Percentiles rank a stretch among this genome's conserved stretches.
These are phyloP conservation scores for Gallinago paraguaiae DNA, from an alignment of 2,113 vertebrate species.

Conservation along the genomic window DNA sequence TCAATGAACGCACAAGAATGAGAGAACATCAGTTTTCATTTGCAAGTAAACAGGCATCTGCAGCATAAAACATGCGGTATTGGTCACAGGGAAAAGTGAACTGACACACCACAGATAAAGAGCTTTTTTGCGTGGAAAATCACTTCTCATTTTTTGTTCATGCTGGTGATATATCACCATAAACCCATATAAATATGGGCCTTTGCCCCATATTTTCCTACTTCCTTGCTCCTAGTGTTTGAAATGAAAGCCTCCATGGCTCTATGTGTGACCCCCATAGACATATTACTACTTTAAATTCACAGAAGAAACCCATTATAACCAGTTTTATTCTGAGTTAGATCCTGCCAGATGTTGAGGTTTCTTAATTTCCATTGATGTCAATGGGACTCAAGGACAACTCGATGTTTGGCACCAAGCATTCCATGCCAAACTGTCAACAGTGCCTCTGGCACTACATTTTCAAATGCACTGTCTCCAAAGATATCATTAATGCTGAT, in stretches of 20 bases:
- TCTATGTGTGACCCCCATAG: not conserved
- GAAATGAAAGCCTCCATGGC: not conserved
- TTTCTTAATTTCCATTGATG: not conserved
- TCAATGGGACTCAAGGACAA: not conserved
- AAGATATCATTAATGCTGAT: not conserved
- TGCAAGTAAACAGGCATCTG: not conserved
- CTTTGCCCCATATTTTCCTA: not conserved
- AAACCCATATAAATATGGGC: not conserved
- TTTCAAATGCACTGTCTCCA: not conserved
- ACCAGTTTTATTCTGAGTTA: not conserved
- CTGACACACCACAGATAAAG: not conserved
- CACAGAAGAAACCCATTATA: not conserved
- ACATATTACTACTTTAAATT: not conserved
- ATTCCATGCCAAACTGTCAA: not conserved
- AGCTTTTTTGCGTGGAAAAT: not conserved
- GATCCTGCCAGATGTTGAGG: not conserved
- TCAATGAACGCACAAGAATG: not conserved
- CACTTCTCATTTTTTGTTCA: not conserved
- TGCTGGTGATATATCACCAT: not conserved
- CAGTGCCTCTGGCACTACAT: not conserved
- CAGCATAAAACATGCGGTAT: not conserved
- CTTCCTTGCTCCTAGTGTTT: not conserved
- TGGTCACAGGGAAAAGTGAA: not conserved
- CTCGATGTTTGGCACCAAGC: not conserved
- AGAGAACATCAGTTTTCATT: not conserved